Evolutionary conservation across 2,888 invertebrate genomes (phyloP).

Genomic region (Nezara viridula): DNA sequence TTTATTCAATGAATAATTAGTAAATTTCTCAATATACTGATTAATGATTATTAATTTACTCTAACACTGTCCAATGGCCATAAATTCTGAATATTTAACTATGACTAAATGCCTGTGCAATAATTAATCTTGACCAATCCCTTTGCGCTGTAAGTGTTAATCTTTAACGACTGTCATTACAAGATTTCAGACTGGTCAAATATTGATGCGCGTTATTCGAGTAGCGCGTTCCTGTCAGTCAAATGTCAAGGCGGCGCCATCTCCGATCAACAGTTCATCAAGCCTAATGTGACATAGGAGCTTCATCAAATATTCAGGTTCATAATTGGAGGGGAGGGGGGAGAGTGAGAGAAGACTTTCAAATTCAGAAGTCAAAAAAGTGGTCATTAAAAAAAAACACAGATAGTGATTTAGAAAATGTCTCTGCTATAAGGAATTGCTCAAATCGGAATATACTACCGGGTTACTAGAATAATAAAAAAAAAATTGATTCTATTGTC

Average conservation of each 20-base stretch:
- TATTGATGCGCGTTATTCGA: neutral
- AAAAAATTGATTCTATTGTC: no score
- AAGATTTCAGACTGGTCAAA: neutral
- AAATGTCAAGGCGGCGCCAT: neutral
- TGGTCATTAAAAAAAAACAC: no score
- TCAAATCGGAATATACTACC: no score
- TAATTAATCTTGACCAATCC: neutral
- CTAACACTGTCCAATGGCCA: no score
- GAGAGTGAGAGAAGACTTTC: no score
- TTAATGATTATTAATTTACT: neutral
- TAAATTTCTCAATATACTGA: no score
- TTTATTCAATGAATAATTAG: no score
- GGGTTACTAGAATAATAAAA: no score
- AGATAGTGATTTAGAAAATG: no score
- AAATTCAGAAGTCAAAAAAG: no score
- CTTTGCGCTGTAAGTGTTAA: neutral
- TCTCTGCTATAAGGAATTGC: no score
- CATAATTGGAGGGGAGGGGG: no score
- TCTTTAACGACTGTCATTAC: neutral
- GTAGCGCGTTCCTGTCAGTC: neutral
- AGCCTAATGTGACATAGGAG: neutral
- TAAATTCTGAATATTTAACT: neutral
- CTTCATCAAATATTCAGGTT: neutral
- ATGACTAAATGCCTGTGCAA: neutral
- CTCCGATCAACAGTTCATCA: neutral